Evolutionary conservation across 2,888 invertebrate species (phyloP).

Genomic region (Muscina levida): DNA sequence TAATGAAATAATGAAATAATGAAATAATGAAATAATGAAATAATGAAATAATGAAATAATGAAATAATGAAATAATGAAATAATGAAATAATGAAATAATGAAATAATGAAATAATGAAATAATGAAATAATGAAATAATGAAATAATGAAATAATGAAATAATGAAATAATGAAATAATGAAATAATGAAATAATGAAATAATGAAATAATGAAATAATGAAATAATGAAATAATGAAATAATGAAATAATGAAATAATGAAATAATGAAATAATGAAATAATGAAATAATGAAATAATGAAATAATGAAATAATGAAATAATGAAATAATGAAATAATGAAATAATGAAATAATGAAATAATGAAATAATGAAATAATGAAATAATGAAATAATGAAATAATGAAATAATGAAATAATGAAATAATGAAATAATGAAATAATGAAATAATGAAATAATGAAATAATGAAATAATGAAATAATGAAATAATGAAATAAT

Average conservation of each 20-base stretch:
- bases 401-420: too few species aligned
- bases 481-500: too few species aligned
- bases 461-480: too few species aligned
- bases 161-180: background rate
- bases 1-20: constrained; percentile 1
- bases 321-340: too few species aligned
- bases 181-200: constrained; percentile 20
- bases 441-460: too few species aligned
- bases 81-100: background rate
- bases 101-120: background rate
- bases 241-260: constrained; percentile 3
- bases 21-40: background rate
- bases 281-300: constrained; percentile 9
- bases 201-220: constrained; percentile 11
- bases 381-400: too few species aligned
- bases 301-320: background rate
- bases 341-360: too few species aligned
- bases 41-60: constrained; percentile 4
- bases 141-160: background rate
- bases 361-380: too few species aligned
- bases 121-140: background rate
- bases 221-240: background rate
- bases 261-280: constrained; percentile 14
- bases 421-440: too few species aligned
- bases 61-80: background rate